These are phyloP conservation scores for Malacosoma neustria DNA, from an alignment of 2,888 invertebrate genomes.

Conservation along the genomic window DNA sequence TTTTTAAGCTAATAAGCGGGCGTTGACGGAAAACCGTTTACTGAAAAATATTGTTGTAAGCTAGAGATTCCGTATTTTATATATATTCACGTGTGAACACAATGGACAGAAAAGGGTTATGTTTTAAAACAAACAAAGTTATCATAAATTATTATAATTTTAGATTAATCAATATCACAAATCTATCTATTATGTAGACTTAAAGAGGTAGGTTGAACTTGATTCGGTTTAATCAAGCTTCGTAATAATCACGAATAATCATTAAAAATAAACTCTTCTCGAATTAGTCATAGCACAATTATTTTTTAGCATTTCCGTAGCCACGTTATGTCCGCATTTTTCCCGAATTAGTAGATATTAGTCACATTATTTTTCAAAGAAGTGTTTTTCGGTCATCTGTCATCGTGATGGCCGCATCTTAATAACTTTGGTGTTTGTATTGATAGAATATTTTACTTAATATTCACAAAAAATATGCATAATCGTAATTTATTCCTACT, in stretches of 20 bases:
- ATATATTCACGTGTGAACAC: too few relatives aligned
- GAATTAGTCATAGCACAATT: background rate
- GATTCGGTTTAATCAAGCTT: too few relatives aligned
- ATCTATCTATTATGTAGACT: too few relatives aligned
- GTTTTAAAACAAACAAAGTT: too few relatives aligned
- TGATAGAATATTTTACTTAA: background rate
- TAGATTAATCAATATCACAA: too few relatives aligned
- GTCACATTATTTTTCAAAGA: constrained; percentile 6
- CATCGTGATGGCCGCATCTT: constrained; percentile 4
- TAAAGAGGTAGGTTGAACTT: too few relatives aligned
- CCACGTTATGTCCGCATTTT: constrained; percentile 10
- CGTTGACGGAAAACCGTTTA: constrained; percentile 17
- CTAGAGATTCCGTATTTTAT: too few relatives aligned
- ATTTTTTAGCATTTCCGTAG: constrained; percentile 3
- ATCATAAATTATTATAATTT: too few relatives aligned
- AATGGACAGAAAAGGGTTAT: too few relatives aligned
- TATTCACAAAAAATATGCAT: background rate
- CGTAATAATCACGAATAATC: constrained; percentile 3
- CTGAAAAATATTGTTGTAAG: constrained; percentile 1
- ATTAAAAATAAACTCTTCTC: constrained; percentile 1
- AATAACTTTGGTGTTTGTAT: constrained; percentile 10
- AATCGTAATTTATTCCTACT: background rate
- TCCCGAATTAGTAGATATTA: constrained; percentile 16
- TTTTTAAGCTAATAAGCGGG: constrained; percentile 17
- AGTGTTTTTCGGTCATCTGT: constrained; percentile 1